A percentile compares a stretch with the other conserved stretches of the same genome.
These are phyloP conservation scores for Hypsopygia costalis DNA, from an alignment of 2,888 invertebrate genomes.

Conservation along the genomic window DNA sequence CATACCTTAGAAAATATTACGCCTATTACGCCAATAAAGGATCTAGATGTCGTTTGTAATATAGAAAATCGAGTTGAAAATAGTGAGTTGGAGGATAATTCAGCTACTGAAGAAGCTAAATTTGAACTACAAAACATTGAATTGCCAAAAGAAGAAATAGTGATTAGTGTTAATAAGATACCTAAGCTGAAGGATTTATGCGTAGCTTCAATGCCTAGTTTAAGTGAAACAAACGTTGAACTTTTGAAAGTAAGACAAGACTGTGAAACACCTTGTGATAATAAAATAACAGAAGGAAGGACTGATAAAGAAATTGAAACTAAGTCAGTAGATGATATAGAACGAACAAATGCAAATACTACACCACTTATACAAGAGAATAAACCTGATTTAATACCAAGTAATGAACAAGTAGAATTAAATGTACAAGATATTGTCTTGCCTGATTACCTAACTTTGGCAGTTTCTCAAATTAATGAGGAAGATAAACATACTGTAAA, in stretches of 20 bases:
- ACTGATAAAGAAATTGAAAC: conserved; percentile 61
- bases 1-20: conserved; percentile 68
- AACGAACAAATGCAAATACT: conserved; percentile 28
- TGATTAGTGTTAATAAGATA: conserved; percentile 57
- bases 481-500: conserved; percentile 21
- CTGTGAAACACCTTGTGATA: conserved; percentile 70
- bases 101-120: conserved; percentile 24
- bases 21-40: conserved; percentile 65
- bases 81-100: conserved; percentile 29
- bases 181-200: conserved; percentile 65
- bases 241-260: conserved; percentile 63
- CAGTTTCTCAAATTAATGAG: conserved; percentile 11
- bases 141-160: conserved; percentile 63
- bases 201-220: conserved; percentile 64
- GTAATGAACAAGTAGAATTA: conserved; percentile 16
- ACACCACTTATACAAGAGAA: conserved; percentile 33
- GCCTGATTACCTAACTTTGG: conserved; percentile 28
- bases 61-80: conserved; percentile 30
- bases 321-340: conserved; percentile 69
- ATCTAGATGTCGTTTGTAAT: conserved; percentile 40
- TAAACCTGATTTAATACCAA: conserved; percentile 24
- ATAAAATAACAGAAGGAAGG: conserved; percentile 54
- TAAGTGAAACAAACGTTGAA: conserved; percentile 55
- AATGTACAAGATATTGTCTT: conserved; percentile 33
- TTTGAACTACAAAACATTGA: conserved; percentile 35